Conservation (phyloP, 2,113 vertebrate genomes). For the Sardina pilchardus region DNA sequence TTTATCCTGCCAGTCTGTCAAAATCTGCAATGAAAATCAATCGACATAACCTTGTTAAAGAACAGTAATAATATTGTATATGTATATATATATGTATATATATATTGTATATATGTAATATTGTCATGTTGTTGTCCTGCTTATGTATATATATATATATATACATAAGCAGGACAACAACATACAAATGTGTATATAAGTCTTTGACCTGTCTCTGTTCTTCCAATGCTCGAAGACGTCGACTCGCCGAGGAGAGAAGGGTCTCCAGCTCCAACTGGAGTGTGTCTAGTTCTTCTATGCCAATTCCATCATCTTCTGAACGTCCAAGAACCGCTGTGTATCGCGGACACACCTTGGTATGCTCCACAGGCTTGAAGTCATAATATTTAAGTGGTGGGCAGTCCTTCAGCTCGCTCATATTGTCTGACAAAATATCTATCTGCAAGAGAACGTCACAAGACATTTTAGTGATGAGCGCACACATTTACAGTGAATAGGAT, state of each 20-base stretch:
- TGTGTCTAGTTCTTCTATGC: slow-evolving; percentile 96
- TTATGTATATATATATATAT: too few relatives aligned
- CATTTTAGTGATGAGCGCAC: background rate
- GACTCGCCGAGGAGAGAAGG: slow-evolving; percentile 89
- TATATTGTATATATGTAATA: too few relatives aligned
- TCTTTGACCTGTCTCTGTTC: slow-evolving; percentile 90
- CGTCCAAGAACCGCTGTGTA: slow-evolving; percentile 94
- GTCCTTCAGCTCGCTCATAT: slow-evolving; percentile 97
- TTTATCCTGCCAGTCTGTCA: slow-evolving; percentile 99
- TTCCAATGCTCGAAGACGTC: slow-evolving; percentile 90
- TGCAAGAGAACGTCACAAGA: background rate
- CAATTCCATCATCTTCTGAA: slow-evolving; percentile 96
- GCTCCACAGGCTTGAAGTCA: slow-evolving; percentile 97
- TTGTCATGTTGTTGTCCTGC: background rate
- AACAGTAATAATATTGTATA: too few relatives aligned
- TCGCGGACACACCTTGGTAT: slow-evolving; percentile 91
- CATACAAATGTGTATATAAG: background rate
- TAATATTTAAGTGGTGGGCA: slow-evolving; percentile 97
- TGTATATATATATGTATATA: too few relatives aligned
- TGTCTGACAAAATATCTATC: slow-evolving; percentile 31
- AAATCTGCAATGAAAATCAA: slow-evolving; percentile 77
- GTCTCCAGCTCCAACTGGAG: slow-evolving; percentile 97
- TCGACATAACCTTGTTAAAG: background rate
- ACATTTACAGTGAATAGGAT: background rate
- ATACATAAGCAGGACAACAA: background rate